Percentiles rank a stretch among this genome's conserved stretches.
Conservation (phyloP, 2,888 invertebrate species). For the Drosophila pegasa region DNA sequence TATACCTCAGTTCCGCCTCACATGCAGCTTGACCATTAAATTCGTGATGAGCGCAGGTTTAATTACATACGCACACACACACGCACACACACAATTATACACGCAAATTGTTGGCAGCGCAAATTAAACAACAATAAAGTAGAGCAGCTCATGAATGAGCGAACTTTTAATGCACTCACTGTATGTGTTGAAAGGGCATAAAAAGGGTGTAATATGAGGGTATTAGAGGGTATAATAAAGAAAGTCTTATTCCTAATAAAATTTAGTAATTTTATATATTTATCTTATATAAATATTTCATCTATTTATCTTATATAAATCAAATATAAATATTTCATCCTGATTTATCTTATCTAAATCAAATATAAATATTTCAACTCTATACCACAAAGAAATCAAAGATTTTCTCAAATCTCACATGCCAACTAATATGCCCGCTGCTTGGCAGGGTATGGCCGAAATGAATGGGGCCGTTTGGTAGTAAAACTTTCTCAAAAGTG, state of each 20-base stretch:
- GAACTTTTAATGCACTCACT: slow-evolving; percentile 24
- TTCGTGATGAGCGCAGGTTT: slow-evolving; percentile 57
- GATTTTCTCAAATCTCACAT: neutral
- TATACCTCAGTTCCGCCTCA: neutral
- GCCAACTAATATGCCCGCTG: neutral
- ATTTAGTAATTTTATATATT: neutral
- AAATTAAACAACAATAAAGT: slow-evolving; percentile 24
- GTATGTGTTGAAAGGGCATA: no score
- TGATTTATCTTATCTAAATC: no score
- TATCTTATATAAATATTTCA: no score
- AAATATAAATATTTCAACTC: no score
- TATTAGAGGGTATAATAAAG: neutral
- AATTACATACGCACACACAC: slow-evolving; percentile 61
- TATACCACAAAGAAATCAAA: no score
- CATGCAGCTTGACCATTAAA: slow-evolving; percentile 61
- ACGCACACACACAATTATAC: slow-evolving; percentile 19
- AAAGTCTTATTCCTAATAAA: neutral
- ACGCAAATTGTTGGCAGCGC: slow-evolving; percentile 10
- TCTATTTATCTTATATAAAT: no score
- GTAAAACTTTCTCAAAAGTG: slow-evolving; percentile 59
- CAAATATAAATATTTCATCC: no score
- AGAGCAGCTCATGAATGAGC: neutral
- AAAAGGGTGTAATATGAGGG: no score
- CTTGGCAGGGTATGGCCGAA: neutral
- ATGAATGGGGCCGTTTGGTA: slow-evolving; percentile 42